phyloP scores from a whole-genome alignment of 2,113 vertebrate genomes.

The Melanostigma gelatinosum region DNA sequence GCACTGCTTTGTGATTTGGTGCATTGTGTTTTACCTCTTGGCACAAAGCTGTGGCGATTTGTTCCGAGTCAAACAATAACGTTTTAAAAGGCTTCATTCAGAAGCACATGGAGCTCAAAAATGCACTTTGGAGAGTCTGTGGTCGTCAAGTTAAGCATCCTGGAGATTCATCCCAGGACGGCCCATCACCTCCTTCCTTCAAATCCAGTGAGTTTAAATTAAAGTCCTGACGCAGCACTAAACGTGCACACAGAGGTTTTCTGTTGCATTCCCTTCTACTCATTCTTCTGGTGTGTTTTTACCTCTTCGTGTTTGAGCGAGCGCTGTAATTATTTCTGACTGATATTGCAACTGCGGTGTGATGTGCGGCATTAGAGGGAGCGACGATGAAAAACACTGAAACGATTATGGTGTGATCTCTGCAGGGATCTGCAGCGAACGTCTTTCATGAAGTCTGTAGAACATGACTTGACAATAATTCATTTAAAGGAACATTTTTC shows the following conservation, averaged over 20 bases:
- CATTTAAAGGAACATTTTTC: too few relatives aligned
- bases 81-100: constrained; percentile 8
- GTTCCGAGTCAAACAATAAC: background rate
- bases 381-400: too few relatives aligned
- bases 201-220: constrained; percentile 28
- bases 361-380: too few relatives aligned
- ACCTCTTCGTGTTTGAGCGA: background rate
- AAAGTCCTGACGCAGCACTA: background rate
- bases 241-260: background rate
- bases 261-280: background rate
- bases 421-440: too few relatives aligned
- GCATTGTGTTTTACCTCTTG: background rate
- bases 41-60: background rate
- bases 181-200: constrained; percentile 24
- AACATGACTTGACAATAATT: too few relatives aligned
- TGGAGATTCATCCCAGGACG: background rate
- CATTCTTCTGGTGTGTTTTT: background rate
- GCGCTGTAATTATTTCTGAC: too few relatives aligned
- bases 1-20: background rate
- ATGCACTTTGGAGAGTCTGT: background rate
- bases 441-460: too few relatives aligned
- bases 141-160: background rate
- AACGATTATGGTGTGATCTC: too few relatives aligned
- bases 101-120: background rate
- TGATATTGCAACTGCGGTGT: too few relatives aligned